A percentile compares a stretch with the other conserved stretches of the same genome.
These are phyloP conservation scores for Agrochola lychnidis DNA, from an alignment of 2,888 invertebrate genomes.

Conservation along the genomic window DNA sequence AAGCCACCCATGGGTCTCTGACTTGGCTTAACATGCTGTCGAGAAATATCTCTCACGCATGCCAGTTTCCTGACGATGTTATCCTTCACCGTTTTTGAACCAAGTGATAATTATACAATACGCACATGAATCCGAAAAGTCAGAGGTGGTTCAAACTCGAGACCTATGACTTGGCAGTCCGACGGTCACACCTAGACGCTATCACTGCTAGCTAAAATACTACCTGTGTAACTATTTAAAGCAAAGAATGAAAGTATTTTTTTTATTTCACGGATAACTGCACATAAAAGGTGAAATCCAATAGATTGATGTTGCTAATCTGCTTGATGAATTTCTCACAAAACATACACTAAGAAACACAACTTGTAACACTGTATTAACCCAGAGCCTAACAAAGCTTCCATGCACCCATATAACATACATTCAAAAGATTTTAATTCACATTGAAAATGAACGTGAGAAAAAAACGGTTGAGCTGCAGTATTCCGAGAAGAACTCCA, in stretches of 20 bases:
- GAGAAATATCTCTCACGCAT: too few relatives aligned
- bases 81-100: too few relatives aligned
- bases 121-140: too few relatives aligned
- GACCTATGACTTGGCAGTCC: too few relatives aligned
- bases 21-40: too few relatives aligned
- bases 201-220: too few relatives aligned
- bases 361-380: neutral
- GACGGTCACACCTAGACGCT: too few relatives aligned
- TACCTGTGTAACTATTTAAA: neutral
- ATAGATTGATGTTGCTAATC: neutral
- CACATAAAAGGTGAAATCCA: neutral
- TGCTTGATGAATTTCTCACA: neutral
- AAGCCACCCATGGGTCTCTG: too few relatives aligned
- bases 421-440: slow-evolving; percentile 63
- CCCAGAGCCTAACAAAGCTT: slow-evolving; percentile 9
- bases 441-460: slow-evolving; percentile 58
- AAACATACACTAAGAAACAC: neutral
- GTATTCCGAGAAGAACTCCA: slow-evolving; percentile 53
- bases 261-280: neutral
- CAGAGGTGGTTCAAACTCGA: too few relatives aligned
- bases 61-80: too few relatives aligned
- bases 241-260: neutral
- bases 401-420: neutral
- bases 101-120: too few relatives aligned
- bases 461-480: slow-evolving; percentile 57